phyloP scores from a whole-genome alignment of 1,140 invertebrate species.

The Drosophila kepulauana region DNA sequence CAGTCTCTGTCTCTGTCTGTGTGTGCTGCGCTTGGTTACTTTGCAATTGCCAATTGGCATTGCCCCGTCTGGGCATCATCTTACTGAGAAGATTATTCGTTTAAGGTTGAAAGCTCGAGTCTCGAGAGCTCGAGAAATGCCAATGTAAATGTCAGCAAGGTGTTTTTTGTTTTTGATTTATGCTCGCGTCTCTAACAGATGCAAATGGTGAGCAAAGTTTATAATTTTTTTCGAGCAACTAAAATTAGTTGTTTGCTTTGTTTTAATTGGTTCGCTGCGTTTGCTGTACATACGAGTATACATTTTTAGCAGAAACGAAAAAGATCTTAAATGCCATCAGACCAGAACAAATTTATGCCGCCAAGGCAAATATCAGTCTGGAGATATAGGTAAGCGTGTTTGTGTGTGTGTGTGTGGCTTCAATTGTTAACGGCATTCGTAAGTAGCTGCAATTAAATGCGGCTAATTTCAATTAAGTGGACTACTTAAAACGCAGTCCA shows the following conservation, averaged over 20 bases:
- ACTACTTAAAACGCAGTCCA: conserved; percentile 22
- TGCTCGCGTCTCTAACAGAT: background rate
- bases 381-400: conserved; percentile 13
- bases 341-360: conserved; percentile 78
- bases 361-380: conserved; percentile 41
- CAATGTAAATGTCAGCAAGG: conserved; percentile 67
- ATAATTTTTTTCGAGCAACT: conserved; percentile 24
- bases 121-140: conserved; percentile 45
- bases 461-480: conserved; percentile 62
- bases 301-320: conserved; percentile 30
- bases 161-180: background rate
- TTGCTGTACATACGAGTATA: background rate
- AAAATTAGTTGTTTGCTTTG: conserved; percentile 37
- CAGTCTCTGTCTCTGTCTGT: conserved; percentile 23
- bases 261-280: conserved; percentile 71
- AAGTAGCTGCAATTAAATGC: conserved; percentile 59
- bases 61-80: conserved; percentile 3
- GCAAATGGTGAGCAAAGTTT: conserved; percentile 16
- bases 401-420: conserved; percentile 1
- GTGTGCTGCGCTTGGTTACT: conserved; percentile 37
- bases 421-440: conserved; percentile 57
- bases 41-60: conserved; percentile 28
- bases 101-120: background rate
- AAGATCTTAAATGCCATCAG: conserved; percentile 67
- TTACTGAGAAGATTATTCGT: background rate